phyloP scores from a whole-genome alignment of 1,140 invertebrate genomes.

The Leptoteleia sp. region DNA sequence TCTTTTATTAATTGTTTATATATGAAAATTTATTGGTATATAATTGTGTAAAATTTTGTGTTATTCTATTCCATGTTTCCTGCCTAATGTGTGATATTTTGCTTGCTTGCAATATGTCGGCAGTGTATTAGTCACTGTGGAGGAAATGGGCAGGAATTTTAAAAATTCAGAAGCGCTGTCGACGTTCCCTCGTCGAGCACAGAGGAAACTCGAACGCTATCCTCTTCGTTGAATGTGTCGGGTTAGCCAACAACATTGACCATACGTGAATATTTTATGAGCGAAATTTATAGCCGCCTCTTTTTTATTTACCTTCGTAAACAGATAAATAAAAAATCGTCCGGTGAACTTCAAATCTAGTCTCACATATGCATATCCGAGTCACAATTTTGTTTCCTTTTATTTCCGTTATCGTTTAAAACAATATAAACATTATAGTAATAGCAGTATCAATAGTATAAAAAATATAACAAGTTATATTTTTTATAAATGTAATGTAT shows the following conservation, averaged over 20 bases:
- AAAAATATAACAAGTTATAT: too few relatives aligned
- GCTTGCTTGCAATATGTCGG: conserved; percentile 39
- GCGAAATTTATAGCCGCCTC: conserved; percentile 45
- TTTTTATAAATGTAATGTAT: too few relatives aligned
- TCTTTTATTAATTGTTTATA: too few relatives aligned
- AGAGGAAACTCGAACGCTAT: conserved; percentile 48
- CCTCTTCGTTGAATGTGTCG: conserved; percentile 49
- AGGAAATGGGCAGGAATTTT: conserved; percentile 57
- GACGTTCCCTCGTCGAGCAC: conserved; percentile 42
- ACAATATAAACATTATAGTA: too few relatives aligned
- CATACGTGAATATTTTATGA: conserved; percentile 61
- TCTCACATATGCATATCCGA: conserved; percentile 14
- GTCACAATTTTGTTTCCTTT: conserved; percentile 18
- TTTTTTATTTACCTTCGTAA: conserved; percentile 51
- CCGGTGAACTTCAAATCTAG: conserved; percentile 25
- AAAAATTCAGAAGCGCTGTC: conserved; percentile 58
- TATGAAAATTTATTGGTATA: too few relatives aligned
- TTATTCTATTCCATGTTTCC: conserved; percentile 12
- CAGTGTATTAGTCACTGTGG: conserved; percentile 52
- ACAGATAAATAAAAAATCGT: conserved; percentile 55
- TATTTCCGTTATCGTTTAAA: too few relatives aligned
- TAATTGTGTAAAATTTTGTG: conserved; percentile 33
- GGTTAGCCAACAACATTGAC: conserved; percentile 56
- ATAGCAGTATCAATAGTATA: too few relatives aligned
- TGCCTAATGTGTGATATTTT: conserved; percentile 36